Evolutionary conservation across 2,113 vertebrate species (phyloP).

Genomic region (Campylomormyrus tamandua): DNA sequence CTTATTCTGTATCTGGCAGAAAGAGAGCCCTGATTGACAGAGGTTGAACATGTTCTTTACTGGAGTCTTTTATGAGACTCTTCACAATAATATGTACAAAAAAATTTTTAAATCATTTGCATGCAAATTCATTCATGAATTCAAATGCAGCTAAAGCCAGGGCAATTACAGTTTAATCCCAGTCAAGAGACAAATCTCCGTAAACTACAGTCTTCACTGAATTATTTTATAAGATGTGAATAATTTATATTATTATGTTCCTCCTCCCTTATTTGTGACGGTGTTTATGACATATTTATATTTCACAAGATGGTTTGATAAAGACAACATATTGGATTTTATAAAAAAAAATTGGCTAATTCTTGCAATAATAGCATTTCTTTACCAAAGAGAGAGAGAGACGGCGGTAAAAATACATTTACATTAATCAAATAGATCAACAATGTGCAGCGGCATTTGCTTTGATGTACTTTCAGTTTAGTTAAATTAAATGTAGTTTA

Average conservation of each 20-base stretch:
- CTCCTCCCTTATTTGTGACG: not conserved
- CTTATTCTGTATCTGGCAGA: not conserved
- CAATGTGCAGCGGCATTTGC: not conserved
- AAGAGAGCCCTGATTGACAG: not conserved
- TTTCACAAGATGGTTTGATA: not conserved
- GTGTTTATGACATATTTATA: not conserved
- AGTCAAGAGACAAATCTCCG: not conserved
- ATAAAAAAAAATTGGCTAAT: not conserved
- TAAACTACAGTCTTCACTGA: not conserved
- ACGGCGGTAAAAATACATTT: not conserved
- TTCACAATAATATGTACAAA: not conserved
- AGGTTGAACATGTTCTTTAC: not conserved
- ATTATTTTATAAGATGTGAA: not conserved
- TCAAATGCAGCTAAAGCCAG: not conserved
- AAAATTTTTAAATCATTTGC: not conserved
- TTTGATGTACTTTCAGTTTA: not conserved
- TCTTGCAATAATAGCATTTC: not conserved
- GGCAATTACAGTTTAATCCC: not conserved
- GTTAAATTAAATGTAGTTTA: not conserved
- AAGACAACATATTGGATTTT: not conserved
- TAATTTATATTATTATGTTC: not conserved
- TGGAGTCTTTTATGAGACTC: not conserved
- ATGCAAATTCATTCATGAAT: conserved; percentile 1
- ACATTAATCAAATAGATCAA: not conserved
- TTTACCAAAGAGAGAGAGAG: not conserved